Percentiles rank a stretch among this genome's conserved stretches.
These are phyloP conservation scores for Dromaius novaehollandiae DNA, from an alignment of 2,113 vertebrate species.

Conservation along the genomic window DNA sequence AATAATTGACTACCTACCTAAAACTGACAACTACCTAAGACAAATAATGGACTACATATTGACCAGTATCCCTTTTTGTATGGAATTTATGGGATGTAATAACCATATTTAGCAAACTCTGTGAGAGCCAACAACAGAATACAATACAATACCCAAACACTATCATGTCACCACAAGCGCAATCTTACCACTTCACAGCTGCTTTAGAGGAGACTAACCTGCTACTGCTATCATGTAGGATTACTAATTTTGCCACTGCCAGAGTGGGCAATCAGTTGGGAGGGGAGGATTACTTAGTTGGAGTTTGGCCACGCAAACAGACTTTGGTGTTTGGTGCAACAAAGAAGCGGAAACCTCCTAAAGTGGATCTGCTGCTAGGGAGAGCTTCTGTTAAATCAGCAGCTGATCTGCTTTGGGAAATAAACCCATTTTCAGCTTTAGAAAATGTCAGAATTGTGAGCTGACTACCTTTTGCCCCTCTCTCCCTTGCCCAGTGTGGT, in stretches of 20 bases:
- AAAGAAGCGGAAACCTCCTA: background rate
- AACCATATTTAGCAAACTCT: background rate
- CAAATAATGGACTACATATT: no score
- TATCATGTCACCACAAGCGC: background rate
- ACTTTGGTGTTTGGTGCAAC: background rate
- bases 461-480: background rate
- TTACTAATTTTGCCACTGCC: background rate
- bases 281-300: background rate
- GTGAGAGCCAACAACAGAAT: background rate
- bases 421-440: background rate
- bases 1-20: no score
- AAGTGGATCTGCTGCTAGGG: background rate
- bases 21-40: no score
- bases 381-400: background rate
- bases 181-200: background rate
- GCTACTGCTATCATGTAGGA: background rate
- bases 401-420: background rate
- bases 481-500: background rate
- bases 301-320: background rate
- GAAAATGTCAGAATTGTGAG: background rate
- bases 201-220: background rate
- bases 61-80: background rate
- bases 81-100: background rate
- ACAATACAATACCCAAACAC: background rate
- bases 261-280: background rate